phyloP scores from a whole-genome alignment of 2,888 invertebrate species.

The Cylindroiulus punctatus region DNA sequence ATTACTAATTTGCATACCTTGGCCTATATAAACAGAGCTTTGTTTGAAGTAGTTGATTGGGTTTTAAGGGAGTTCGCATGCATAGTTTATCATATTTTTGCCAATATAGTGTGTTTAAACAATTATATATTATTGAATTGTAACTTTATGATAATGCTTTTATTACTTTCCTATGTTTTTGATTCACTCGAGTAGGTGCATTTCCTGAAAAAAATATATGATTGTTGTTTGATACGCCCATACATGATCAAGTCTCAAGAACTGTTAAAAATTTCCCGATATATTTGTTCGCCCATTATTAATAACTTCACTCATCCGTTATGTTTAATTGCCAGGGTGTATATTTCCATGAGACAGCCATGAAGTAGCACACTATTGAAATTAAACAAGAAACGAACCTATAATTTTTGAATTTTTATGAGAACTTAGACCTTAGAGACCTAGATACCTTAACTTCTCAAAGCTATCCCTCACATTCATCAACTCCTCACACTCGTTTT shows the following conservation, averaged over 20 bases:
- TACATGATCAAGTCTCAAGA: background rate
- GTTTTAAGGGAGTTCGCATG: background rate
- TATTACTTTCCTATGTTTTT: background rate
- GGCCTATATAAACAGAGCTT: background rate
- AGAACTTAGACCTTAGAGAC: no score
- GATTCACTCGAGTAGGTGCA: background rate
- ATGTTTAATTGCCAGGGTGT: background rate
- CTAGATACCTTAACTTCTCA: no score
- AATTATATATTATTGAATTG: background rate
- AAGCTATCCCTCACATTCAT: no score
- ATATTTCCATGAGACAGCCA: background rate
- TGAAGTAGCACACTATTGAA: background rate
- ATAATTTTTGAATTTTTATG: no score
- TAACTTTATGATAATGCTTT: background rate
- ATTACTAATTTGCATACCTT: slow-evolving; percentile 31
- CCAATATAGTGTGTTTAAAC: background rate
- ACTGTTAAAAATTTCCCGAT: background rate
- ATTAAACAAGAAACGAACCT: background rate
- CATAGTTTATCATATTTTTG: background rate
- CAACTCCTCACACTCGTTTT: no score
- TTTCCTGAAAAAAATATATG: background rate
- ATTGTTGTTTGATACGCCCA: background rate
- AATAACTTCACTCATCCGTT: background rate
- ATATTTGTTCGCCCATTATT: background rate
- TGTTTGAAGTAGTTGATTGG: background rate